Percentiles rank a stretch among this genome's conserved stretches.
phyloP scores from a whole-genome alignment of 1,140 invertebrate species.

The Drosophila nigromelanica region DNA sequence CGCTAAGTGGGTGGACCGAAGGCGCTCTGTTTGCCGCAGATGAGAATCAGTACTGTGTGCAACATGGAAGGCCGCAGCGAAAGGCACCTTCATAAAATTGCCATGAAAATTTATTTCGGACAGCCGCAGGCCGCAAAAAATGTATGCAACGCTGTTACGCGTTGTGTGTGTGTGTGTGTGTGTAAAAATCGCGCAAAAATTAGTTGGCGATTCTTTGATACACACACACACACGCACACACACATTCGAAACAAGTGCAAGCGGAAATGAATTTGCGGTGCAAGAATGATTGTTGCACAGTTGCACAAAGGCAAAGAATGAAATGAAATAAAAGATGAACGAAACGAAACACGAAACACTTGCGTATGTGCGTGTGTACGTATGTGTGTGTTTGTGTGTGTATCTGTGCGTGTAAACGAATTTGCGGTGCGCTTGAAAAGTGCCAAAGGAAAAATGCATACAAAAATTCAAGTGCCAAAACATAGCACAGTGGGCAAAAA shows the following conservation, averaged over 20 bases:
- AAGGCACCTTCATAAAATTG: slow-evolving; percentile 43
- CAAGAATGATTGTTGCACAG: slow-evolving; percentile 77
- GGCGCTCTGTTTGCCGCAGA: slow-evolving; percentile 12
- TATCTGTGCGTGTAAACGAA: slow-evolving; percentile 40
- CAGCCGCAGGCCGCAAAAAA: slow-evolving; percentile 21
- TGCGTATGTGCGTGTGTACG: background rate
- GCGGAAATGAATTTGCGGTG: slow-evolving; percentile 77
- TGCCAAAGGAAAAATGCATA: slow-evolving; percentile 49
- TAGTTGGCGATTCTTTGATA: slow-evolving; percentile 59
- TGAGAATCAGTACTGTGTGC: slow-evolving; percentile 36
- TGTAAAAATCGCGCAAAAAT: slow-evolving; percentile 61
- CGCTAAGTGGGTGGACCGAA: background rate
- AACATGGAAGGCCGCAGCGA: background rate
- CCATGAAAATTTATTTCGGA: slow-evolving; percentile 53
- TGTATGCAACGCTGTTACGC: slow-evolving; percentile 39
- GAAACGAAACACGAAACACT: slow-evolving; percentile 6
- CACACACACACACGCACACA: slow-evolving; percentile 18
- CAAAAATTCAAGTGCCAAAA: slow-evolving; percentile 51
- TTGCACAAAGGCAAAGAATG: slow-evolving; percentile 65
- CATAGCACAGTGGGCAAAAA: slow-evolving; percentile 39
- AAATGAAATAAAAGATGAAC: slow-evolving; percentile 62
- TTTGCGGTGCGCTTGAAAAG: slow-evolving; percentile 34
- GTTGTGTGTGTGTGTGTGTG: slow-evolving; percentile 6
- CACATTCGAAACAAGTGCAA: slow-evolving; percentile 46
- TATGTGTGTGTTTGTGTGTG: slow-evolving; percentile 9